phyloP scores from a whole-genome alignment of 2,113 vertebrate genomes.

The Rhizomys pruinosus region DNA sequence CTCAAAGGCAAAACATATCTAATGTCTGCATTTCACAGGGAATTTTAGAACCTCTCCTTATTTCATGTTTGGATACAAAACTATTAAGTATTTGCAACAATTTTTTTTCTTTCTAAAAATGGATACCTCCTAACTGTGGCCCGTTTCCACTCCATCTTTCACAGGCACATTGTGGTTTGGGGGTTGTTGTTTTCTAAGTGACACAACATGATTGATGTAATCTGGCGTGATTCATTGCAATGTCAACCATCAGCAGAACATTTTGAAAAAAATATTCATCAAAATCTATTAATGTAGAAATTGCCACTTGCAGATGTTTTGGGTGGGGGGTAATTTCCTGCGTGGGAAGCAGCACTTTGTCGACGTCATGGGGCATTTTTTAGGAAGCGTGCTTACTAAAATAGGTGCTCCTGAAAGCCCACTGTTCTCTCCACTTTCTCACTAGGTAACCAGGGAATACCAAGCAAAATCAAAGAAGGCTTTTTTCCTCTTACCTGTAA shows the following conservation, averaged over 20 bases:
- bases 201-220: slow-evolving; percentile 69
- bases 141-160: slow-evolving; percentile 48
- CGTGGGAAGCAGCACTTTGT: slow-evolving; percentile 50
- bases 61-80: slow-evolving; percentile 1
- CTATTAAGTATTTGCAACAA: slow-evolving; percentile 44
- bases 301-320: slow-evolving; percentile 49
- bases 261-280: slow-evolving; percentile 73
- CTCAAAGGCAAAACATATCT: not conserved
- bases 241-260: slow-evolving; percentile 59
- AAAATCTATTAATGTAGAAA: slow-evolving; percentile 74
- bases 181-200: slow-evolving; percentile 55
- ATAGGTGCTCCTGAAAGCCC: slow-evolving; percentile 53
- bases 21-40: not conserved
- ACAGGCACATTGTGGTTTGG: slow-evolving; percentile 36
- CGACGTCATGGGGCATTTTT: slow-evolving; percentile 56
- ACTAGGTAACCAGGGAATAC: not conserved
- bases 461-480: not conserved
- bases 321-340: slow-evolving; percentile 63
- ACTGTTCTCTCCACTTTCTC: not conserved
- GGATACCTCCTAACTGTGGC: not conserved
- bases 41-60: slow-evolving; percentile 9
- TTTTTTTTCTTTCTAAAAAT: slow-evolving; percentile 56
- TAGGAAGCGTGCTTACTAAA: slow-evolving; percentile 67
- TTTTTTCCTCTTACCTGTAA: not conserved
- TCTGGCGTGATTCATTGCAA: slow-evolving; percentile 29